phyloP scores from a whole-genome alignment of 2,888 invertebrate species.

The Bellardia bayeri region DNA sequence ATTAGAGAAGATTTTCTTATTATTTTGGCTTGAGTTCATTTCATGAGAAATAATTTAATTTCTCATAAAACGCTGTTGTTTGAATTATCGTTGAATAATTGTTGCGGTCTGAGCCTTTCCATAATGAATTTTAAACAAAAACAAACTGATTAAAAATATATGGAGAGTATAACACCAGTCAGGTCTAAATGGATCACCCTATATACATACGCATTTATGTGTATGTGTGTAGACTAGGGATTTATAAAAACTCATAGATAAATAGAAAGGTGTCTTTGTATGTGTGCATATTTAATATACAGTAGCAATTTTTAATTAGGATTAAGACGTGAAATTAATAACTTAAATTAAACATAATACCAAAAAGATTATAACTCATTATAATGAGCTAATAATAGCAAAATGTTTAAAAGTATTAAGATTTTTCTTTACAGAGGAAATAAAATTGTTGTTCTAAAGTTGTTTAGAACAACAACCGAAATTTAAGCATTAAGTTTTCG shows the following conservation, averaged over 20 bases:
- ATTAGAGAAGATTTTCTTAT: too few relatives aligned
- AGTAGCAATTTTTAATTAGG: slow-evolving; percentile 67
- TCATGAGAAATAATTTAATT: too few relatives aligned
- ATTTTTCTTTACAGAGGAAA: background rate
- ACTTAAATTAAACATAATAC: slow-evolving; percentile 49
- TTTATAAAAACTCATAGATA: slow-evolving; percentile 26
- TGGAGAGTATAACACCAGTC: too few relatives aligned
- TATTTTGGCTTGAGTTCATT: too few relatives aligned
- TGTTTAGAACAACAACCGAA: background rate
- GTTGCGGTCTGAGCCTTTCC: too few relatives aligned
- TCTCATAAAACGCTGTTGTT: too few relatives aligned
- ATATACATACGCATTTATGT: background rate
- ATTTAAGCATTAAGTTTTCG: background rate
- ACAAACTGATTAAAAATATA: too few relatives aligned
- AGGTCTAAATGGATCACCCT: too few relatives aligned
- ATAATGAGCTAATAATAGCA: slow-evolving; percentile 50
- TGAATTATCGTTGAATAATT: too few relatives aligned
- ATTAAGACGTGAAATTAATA: slow-evolving; percentile 68
- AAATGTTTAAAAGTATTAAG: slow-evolving; percentile 32
- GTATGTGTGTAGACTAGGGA: slow-evolving; percentile 25
- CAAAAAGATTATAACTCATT: slow-evolving; percentile 48
- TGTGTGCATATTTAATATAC: background rate
- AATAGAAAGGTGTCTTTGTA: background rate
- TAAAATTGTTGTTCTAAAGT: background rate
- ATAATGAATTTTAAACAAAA: too few relatives aligned